Conservation (phyloP, 1,140 invertebrate genomes). For the Holcopasites calliopsidis region DNA sequence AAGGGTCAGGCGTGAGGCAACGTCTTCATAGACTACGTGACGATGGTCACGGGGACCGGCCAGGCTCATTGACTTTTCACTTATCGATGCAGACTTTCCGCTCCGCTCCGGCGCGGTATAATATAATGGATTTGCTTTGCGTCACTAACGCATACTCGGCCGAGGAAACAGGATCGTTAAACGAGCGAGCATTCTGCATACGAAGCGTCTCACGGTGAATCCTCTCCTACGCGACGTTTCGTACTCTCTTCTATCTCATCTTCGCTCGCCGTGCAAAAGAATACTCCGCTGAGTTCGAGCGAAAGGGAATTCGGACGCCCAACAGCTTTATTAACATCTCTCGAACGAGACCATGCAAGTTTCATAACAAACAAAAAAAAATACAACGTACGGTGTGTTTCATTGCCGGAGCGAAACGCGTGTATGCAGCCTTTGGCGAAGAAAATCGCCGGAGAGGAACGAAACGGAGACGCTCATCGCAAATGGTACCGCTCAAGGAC, state of each 20-base stretch:
- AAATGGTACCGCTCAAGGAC: conserved; percentile 29
- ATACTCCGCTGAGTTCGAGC: conserved; percentile 12
- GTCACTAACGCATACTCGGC: conserved; percentile 29
- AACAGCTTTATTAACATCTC: background rate
- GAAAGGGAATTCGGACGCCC: no score
- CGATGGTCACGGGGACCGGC: conserved; percentile 10
- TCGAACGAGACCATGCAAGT: background rate
- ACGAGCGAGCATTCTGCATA: background rate
- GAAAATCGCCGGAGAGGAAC: background rate
- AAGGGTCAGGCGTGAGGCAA: background rate
- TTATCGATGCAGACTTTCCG: conserved; percentile 26
- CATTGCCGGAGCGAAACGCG: background rate
- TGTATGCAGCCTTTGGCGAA: background rate
- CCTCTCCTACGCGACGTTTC: no score
- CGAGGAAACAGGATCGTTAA: conserved; percentile 31
- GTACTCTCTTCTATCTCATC: background rate
- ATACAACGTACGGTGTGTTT: no score
- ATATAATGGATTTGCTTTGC: conserved; percentile 32
- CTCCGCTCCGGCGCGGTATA: background rate
- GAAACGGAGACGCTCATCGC: background rate
- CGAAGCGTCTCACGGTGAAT: background rate
- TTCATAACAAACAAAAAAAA: background rate
- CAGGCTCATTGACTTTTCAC: conserved; percentile 56
- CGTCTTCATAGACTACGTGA: conserved; percentile 41
- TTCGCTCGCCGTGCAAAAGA: background rate